phyloP scores from a whole-genome alignment of 2,888 invertebrate species.

The Campoplex nolae region DNA sequence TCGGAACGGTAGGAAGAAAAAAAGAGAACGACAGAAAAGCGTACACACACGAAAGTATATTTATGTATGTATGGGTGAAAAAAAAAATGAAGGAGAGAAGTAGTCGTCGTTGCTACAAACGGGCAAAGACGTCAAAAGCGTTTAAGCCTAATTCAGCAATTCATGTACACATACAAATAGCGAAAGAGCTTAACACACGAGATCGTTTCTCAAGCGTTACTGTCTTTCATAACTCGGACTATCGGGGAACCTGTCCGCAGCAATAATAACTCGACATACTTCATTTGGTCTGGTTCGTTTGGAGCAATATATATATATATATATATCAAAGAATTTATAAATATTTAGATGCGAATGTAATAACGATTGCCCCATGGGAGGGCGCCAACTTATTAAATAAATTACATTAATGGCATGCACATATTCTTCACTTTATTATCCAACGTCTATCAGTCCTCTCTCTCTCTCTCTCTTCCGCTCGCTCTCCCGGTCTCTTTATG shows the following conservation, averaged over 20 bases:
- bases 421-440: constrained; percentile 35
- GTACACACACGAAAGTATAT: neutral
- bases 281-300: constrained; percentile 4
- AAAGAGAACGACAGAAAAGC: constrained; percentile 20
- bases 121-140: constrained; percentile 47
- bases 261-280: constrained; percentile 63
- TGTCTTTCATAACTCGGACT: constrained; percentile 50
- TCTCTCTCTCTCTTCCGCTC: neutral
- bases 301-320: constrained; percentile 21
- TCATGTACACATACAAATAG: constrained; percentile 24
- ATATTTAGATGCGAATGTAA: constrained; percentile 46
- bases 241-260: constrained; percentile 61
- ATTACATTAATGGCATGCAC: constrained; percentile 81
- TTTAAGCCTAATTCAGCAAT: constrained; percentile 61
- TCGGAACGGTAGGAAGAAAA: constrained; percentile 45
- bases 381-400: constrained; percentile 78
- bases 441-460: neutral
- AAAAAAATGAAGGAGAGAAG: constrained; percentile 19
- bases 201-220: constrained; percentile 57
- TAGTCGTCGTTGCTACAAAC: neutral
- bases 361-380: constrained; percentile 64
- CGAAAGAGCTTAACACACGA: constrained; percentile 38
- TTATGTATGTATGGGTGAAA: neutral
- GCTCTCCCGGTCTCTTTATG: neutral
- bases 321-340: constrained; percentile 57